Base-by-base conservation (phyloP, 92 coral and sea anemone genomes). In the Zoanthus sociatus region DNA sequence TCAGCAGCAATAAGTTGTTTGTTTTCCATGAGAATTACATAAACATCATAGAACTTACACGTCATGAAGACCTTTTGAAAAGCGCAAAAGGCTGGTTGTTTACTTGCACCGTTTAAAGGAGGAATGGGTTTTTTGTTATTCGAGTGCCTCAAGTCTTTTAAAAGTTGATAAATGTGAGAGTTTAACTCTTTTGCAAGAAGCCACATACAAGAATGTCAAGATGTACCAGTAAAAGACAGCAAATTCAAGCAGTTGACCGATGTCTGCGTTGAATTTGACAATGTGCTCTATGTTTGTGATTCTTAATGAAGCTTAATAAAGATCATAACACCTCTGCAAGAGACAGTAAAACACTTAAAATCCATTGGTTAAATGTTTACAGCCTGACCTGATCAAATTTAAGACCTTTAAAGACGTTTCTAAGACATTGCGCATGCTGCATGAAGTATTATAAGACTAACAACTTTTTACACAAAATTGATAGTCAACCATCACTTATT, bases 251-350 rank as follows among this genome's bases (percentile, higher is more conserved):
- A 81, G 85, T 90, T 87, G 69, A 45, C 61, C 30, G 88, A 89
- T 53, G 54, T 90, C 66, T 90, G 90, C 55, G 50, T 78, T 33
- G 88, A 89, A 71, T 89, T 89, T 73, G 92, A 89, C 92, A 82
- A 66, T 78, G 77, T 87, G 53, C 82, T 83, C 16, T 89, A 84
- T 78, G 83, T 89, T 33, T 33, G 42, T 33, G 42, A 33, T 33
- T 1, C 3, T 1, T 3, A 33, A 33, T 33, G 42, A 33, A 33
- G 42, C 2, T 33, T 3, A 33, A 33, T 33, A 33, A 33, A 33
- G 42, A 33, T 33, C 42, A 1, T 33, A 1, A 33, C 42, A 33
- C 3, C 42, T 33, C 42, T 33, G 1, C 42, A 33, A 33, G 42
- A 33, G 3, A 33, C 42, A 33, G 42, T 33, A 3, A 1, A 33